phyloP scores from a whole-genome alignment of 1,140 invertebrate genomes.

The Drosophila mauritiana region DNA sequence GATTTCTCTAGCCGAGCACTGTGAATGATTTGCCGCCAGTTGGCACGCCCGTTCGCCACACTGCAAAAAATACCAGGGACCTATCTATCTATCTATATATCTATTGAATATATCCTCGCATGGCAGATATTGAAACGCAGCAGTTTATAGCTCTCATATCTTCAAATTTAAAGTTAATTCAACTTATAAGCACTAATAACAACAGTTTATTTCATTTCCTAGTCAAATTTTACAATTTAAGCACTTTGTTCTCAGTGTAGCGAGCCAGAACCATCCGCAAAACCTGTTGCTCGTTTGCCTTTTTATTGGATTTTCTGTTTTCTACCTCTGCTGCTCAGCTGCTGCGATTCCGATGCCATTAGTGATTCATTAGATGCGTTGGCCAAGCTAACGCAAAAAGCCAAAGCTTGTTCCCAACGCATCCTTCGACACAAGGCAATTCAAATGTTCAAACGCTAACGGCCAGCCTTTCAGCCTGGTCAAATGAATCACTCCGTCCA shows the following conservation, averaged over 20 bases:
- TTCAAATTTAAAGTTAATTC: too few relatives aligned
- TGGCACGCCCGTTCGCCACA: conserved; percentile 21
- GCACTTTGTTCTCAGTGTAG: conserved; percentile 1
- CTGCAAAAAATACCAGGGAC: neutral
- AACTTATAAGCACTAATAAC: too few relatives aligned
- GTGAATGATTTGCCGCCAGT: conserved; percentile 34
- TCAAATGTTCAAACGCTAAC: conserved; percentile 30
- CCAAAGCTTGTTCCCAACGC: conserved; percentile 22
- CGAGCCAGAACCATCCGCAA: conserved; percentile 23
- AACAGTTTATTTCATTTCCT: too few relatives aligned
- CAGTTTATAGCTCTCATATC: too few relatives aligned
- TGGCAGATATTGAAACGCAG: too few relatives aligned
- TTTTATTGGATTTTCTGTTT: conserved; percentile 18
- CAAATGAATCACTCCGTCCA: conserved; percentile 37
- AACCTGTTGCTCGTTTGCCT: conserved; percentile 54
- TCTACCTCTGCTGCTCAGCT: conserved; percentile 9
- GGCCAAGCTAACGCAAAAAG: conserved; percentile 12
- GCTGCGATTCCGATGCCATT: conserved; percentile 34
- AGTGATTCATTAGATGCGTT: conserved; percentile 56
- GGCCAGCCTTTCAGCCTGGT: conserved; percentile 16
- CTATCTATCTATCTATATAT: too few relatives aligned
- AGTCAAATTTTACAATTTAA: too few relatives aligned
- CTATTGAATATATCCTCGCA: too few relatives aligned
- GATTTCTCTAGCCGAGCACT: conserved; percentile 35
- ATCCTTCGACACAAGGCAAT: conserved; percentile 27